These are phyloP conservation scores for Halocynthia roretzi DNA, from an alignment of 23 tunicate genomes.

Conservation along the genomic window DNA sequence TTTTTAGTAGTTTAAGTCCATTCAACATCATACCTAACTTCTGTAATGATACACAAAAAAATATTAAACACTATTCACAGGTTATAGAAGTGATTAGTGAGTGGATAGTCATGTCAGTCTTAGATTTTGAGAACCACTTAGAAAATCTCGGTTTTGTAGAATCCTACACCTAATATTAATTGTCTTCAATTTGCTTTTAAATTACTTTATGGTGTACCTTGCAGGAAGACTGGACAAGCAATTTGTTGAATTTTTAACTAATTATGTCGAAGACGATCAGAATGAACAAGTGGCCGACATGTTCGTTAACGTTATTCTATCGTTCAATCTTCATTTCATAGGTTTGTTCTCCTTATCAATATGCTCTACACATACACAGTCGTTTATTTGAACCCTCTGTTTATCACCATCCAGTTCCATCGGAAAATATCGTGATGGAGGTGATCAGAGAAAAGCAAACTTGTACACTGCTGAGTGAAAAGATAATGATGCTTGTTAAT, in stretches of 20 bases:
- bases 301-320: constrained; percentile 44
- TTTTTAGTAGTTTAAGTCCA: no score
- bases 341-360: constrained; percentile 19
- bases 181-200: background rate
- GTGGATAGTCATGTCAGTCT: no score
- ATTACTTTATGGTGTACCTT: constrained; percentile 1
- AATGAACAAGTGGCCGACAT: constrained; percentile 51
- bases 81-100: no score
- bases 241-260: constrained; percentile 32
- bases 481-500: constrained; percentile 73
- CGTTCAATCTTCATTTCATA: constrained; percentile 73
- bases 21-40: no score
- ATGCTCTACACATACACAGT: background rate
- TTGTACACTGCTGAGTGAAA: constrained; percentile 54
- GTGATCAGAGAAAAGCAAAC: constrained; percentile 21
- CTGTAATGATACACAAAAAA: no score
- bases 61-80: no score
- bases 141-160: no score
- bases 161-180: background rate
- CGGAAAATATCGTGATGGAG: constrained; percentile 41
- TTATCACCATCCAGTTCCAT: constrained; percentile 38
- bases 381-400: background rate
- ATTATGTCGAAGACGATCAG: constrained; percentile 18
- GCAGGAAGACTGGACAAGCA: constrained; percentile 44
- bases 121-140: no score